Evolutionary conservation across 2,797 vertebrate species (phyloP), one percentile per base, ranked within the genome.

Genomic region (Enteromius unitaeniatus): DNA sequence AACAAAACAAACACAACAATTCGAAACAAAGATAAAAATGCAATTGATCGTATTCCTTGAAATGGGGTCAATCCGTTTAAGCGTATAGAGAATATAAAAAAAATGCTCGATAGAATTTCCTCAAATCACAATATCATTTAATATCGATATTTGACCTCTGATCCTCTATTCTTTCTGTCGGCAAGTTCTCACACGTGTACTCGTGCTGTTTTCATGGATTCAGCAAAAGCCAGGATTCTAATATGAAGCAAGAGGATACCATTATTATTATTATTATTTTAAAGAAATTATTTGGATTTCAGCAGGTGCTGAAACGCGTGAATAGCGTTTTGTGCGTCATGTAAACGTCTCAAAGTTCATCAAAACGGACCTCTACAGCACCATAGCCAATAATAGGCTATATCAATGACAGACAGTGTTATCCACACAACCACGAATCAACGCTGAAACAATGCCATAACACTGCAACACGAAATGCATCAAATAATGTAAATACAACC

Each of bases 61-160:
- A 55, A 19, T 17, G 3, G 15, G 62, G 23, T 6, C 7, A 78
- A 28, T 1, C 2, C 1, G 55, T 77, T 37, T 21, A 23, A 17
- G 31, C 72, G 49, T 74, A 40, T 47, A 34, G 17, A 53, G 8
- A n/a, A 34, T 8, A 11, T 42, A 31, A 6, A 31, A 6, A 31
- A 34, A 23, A 79, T 17, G 3, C 31, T 28, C 28, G 11, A 9
- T 23, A 17, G 40, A 0, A 53, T 47, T 40, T 70, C 19, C 31
- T 70, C 17, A 8, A 26, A 70, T 81, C 31, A 60, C 17, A 70
- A 31, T 72, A 45, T 42, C 78, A 42, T 45, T 80, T 81, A 62
- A 72, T 81, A n/a, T 70, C 51, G 37, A 70, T 70, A 72, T 47
- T 62, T 62, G 79, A 47, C 68, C 68, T 81, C 28, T 81, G 68